A percentile compares a stretch with the other conserved stretches of the same genome.
Conservation (phyloP, 1,140 invertebrate genomes). For the Antheraea pernyi region DNA sequence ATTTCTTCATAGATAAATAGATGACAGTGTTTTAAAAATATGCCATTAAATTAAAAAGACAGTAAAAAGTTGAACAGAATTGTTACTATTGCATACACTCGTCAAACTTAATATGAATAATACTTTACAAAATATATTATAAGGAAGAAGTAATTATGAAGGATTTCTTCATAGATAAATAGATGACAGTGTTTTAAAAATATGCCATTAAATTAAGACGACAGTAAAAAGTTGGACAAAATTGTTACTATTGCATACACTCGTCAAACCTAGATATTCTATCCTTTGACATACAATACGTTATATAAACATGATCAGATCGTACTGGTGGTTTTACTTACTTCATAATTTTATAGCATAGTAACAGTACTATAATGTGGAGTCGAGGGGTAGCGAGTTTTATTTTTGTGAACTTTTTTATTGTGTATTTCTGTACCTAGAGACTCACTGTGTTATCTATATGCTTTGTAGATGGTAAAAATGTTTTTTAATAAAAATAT, state of each 20-base stretch:
- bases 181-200: background rate
- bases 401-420: background rate
- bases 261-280: background rate
- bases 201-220: background rate
- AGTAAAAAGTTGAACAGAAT: too few relatives aligned
- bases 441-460: too few relatives aligned
- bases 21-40: background rate
- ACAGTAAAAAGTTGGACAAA: too few relatives aligned
- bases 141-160: too few relatives aligned
- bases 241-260: background rate
- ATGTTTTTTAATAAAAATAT: too few relatives aligned
- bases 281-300: background rate
- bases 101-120: too few relatives aligned
- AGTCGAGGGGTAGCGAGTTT: background rate
- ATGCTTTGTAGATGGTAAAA: background rate
- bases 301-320: background rate
- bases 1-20: too few relatives aligned
- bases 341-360: background rate
- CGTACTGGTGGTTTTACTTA: background rate
- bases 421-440: too few relatives aligned
- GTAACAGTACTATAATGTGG: background rate
- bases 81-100: too few relatives aligned
- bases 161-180: too few relatives aligned
- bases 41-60: background rate
- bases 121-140: too few relatives aligned